These are phyloP conservation scores for Diglossa brunneiventris DNA, from an alignment of 2,113 vertebrate genomes.

Conservation along the genomic window DNA sequence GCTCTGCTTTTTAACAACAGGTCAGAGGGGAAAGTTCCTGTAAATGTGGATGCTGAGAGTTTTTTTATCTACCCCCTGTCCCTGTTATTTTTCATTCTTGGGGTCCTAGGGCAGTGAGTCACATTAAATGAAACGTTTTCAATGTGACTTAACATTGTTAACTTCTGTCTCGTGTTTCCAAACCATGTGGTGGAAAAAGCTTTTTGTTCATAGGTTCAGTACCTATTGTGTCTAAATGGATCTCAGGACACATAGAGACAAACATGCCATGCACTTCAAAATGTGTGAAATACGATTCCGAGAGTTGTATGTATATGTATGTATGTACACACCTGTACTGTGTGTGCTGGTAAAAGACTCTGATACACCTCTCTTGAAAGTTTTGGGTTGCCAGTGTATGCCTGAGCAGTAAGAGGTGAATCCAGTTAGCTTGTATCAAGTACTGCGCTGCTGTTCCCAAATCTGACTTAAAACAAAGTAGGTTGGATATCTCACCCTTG, in stretches of 20 bases:
- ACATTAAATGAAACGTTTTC: neutral
- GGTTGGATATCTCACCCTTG: neutral
- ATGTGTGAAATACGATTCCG: neutral
- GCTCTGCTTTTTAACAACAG: neutral
- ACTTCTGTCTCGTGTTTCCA: rapidly evolving
- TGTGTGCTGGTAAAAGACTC: neutral
- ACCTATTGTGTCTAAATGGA: neutral
- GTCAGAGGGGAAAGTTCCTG: neutral
- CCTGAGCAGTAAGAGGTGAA: neutral
- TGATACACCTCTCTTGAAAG: neutral
- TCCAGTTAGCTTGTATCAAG: neutral
- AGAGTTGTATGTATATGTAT: rapidly evolving
- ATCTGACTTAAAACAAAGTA: neutral
- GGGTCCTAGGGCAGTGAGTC: neutral
- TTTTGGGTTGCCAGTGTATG: neutral
- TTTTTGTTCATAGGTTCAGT: neutral
- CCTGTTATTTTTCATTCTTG: neutral
- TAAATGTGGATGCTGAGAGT: neutral
- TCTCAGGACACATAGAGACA: neutral
- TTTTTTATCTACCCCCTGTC: rapidly evolving
- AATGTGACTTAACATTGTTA: neutral
- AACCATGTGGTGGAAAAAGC: neutral
- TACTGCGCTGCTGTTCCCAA: neutral
- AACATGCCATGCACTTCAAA: neutral
- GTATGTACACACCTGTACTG: neutral